Conservation (phyloP, 2,888 invertebrate genomes). For the Drosophila algonquin region DNA sequence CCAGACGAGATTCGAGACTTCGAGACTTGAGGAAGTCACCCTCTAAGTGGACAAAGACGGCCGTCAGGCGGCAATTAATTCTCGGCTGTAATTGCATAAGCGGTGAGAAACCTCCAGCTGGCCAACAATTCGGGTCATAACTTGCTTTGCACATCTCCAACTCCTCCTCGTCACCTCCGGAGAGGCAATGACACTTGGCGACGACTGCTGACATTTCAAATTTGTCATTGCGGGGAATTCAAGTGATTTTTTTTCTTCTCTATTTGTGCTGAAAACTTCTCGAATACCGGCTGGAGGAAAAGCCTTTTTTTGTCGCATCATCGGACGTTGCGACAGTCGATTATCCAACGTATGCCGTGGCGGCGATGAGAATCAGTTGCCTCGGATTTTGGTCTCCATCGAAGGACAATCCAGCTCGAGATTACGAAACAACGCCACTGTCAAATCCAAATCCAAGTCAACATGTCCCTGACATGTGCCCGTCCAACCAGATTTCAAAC, state of each 20-base stretch:
- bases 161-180: slow-evolving; percentile 25
- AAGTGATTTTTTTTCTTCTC: slow-evolving; percentile 33
- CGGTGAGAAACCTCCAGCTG: slow-evolving; percentile 46
- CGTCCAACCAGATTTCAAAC: slow-evolving; percentile 52
- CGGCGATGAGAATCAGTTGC: slow-evolving; percentile 1
- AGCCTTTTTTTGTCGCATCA: slow-evolving; percentile 43
- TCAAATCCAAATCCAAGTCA: slow-evolving; percentile 22
- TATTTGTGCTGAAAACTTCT: slow-evolving; percentile 14
- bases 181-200: slow-evolving; percentile 71
- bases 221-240: slow-evolving; percentile 68
- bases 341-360: slow-evolving; percentile 15
- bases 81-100: slow-evolving; percentile 63
- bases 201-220: slow-evolving; percentile 71
- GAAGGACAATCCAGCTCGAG: slow-evolving; percentile 56
- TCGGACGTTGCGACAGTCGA: slow-evolving; percentile 32
- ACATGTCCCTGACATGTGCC: slow-evolving; percentile 63
- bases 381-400: slow-evolving; percentile 18
- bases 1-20: slow-evolving; percentile 15
- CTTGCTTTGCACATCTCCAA: slow-evolving; percentile 57
- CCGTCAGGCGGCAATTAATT: slow-evolving; percentile 61
- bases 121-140: slow-evolving; percentile 70
- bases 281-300: slow-evolving; percentile 36
- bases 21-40: slow-evolving; percentile 54
- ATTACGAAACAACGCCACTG: slow-evolving; percentile 14
- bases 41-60: slow-evolving; percentile 42